Base-by-base conservation (phyloP, 2,888 invertebrate genomes). In the Agonopterix arenella region DNA sequence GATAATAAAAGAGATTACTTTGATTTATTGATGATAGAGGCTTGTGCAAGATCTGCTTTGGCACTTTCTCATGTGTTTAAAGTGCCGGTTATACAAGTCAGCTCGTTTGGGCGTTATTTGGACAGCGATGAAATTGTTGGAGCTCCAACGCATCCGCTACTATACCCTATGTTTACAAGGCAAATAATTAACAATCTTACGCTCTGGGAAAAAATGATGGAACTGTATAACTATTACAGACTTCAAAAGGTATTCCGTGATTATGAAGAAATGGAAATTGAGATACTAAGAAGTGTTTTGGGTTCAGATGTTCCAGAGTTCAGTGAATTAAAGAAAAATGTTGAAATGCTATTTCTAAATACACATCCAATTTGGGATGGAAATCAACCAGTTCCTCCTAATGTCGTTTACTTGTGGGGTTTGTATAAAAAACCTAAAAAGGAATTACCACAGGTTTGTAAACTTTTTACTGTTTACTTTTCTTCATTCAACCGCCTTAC, bases 341-440 rank as follows among this genome's bases (percentile, higher is more conserved):
- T 68, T 8, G 69, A 68, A 49, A 48, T 76, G 54, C 52, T 75
- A 28, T 63, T 80, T 44, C 47, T 72, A 0, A 79, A 77, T 53
- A 58, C 57, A 4, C 68, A 78, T 57, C 68, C 68, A 2, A 50
- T 66, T 10, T 59, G 64, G 28, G 55, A 57, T 36, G 52, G 47
- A 1, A 51, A 59, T 36, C 54, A 68, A 41, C 77, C 80, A 5
- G 46, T 68, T 8, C 58, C 72, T 7, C 73, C 76, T 1, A 60
- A 61, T 41, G 52, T 71, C 11, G 51, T 78, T 7, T 76, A 73
- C 51, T 73, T 86, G 50, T 82, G 84, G 47, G 85, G 86, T 9
- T 53, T 81, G 40, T 83, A 86, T 54, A 64, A 78, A 28, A 70
- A 65, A 9, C 67, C 68, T 11, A 49, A 65, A 2, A 72, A 79